These are phyloP conservation scores for Ormyrus pomaceus DNA, from an alignment of 2,888 invertebrate species.

Conservation along the genomic window DNA sequence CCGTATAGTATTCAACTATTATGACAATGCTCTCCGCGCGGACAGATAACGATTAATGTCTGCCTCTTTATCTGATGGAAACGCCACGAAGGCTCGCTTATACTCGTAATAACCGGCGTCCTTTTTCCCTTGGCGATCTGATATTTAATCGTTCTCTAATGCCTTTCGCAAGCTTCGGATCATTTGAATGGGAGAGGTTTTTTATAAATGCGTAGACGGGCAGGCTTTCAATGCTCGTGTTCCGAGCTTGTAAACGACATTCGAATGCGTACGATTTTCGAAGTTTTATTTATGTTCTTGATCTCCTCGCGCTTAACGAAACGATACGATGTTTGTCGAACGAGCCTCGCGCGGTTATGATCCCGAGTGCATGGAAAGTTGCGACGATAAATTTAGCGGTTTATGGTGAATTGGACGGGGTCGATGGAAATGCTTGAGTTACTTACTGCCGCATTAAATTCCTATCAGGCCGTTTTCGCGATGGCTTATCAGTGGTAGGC, in stretches of 20 bases:
- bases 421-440: neutral
- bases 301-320: neutral
- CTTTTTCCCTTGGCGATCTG: conserved; percentile 33
- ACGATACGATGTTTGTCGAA: neutral
- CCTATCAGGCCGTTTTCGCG: no score
- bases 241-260: conserved; percentile 9
- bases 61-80: conserved; percentile 51
- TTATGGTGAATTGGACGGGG: neutral
- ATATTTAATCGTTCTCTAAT: conserved; percentile 54
- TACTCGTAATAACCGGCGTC: neutral
- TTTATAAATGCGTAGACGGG: neutral
- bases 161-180: conserved; percentile 52
- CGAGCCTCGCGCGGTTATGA: neutral
- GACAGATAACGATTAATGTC: conserved; percentile 51
- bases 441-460: no score
- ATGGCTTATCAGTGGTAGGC: no score
- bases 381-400: neutral
- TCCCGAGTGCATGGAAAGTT: neutral
- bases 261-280: conserved; percentile 19
- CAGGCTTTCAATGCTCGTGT: conserved; percentile 10
- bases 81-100: neutral
- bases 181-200: conserved; percentile 44
- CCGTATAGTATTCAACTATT: conserved; percentile 50
- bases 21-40: conserved; percentile 41
- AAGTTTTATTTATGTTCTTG: conserved; percentile 39